A percentile compares a stretch with the other conserved stretches of the same genome.
phyloP scores from a whole-genome alignment of 1,140 invertebrate genomes.

The Pseudomyrmex cubaensis region DNA sequence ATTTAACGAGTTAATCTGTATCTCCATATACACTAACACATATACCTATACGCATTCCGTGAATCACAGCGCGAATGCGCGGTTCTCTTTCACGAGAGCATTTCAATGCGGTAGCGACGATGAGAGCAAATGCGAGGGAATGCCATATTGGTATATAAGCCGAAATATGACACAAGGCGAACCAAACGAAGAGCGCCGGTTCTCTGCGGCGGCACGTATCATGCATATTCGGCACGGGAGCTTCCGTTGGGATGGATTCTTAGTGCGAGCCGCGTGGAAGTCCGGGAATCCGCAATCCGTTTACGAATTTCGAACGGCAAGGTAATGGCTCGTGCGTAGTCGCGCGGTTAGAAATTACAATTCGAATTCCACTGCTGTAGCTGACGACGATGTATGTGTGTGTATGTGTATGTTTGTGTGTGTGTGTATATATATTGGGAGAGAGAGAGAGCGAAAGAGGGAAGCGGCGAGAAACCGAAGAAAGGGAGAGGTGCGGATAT shows the following conservation, averaged over 20 bases:
- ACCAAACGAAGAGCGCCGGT: conserved; percentile 38
- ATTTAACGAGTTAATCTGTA: too few relatives aligned
- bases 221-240: conserved; percentile 45
- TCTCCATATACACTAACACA: too few relatives aligned
- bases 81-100: not conserved
- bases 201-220: conserved; percentile 52
- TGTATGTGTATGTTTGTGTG: too few relatives aligned
- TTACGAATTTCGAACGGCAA: conserved; percentile 71
- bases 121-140: conserved; percentile 26
- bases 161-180: conserved; percentile 47
- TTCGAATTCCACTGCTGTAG: conserved; percentile 77
- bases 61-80: not conserved
- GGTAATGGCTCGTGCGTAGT: conserved; percentile 71
- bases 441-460: conserved; percentile 21
- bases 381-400: not conserved
- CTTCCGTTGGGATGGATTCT: conserved; percentile 46
- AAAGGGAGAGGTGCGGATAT: conserved; percentile 32
- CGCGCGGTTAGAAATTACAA: conserved; percentile 79
- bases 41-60: not conserved
- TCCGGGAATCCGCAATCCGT: conserved; percentile 68
- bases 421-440: not conserved
- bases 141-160: conserved; percentile 24
- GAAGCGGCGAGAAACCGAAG: conserved; percentile 17
- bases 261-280: conserved; percentile 49
- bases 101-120: not conserved